A percentile compares a stretch with the other conserved stretches of the same genome.
phyloP scores from a whole-genome alignment of 2,113 vertebrate genomes.

The Danionella cerebrum region DNA sequence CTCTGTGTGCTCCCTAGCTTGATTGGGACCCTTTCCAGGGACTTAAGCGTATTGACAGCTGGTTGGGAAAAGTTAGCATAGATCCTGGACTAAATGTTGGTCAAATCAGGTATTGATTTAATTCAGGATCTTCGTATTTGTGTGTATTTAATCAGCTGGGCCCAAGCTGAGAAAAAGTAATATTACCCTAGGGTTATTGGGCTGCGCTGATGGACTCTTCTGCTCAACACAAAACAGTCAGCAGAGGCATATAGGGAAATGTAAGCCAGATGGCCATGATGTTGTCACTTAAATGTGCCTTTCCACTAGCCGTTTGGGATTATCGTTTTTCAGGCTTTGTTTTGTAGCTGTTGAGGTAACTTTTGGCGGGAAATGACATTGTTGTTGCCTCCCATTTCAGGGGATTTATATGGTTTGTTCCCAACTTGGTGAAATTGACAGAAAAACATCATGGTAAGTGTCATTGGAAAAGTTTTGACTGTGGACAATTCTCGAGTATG shows the following conservation, averaged over 20 bases:
- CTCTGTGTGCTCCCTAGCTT: neutral
- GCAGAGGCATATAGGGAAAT: conserved; percentile 40
- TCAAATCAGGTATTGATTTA: conserved; percentile 26
- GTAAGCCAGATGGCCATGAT: conserved; percentile 39
- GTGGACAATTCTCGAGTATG: neutral
- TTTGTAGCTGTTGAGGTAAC: conserved; percentile 8
- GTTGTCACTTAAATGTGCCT: conserved; percentile 26
- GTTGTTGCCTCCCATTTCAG: neutral
- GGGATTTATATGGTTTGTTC: neutral
- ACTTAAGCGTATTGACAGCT: conserved; percentile 16
- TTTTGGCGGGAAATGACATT: neutral
- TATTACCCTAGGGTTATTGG: conserved; percentile 32
- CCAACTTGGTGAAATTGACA: neutral
- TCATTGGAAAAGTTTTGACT: neutral
- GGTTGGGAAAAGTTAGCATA: neutral
- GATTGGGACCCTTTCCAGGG: neutral
- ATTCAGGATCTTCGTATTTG: conserved; percentile 3
- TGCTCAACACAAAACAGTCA: conserved; percentile 30
- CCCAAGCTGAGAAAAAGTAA: conserved; percentile 27
- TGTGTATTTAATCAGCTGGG: conserved; percentile 47
- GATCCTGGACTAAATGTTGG: neutral
- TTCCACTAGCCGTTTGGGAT: conserved; percentile 20
- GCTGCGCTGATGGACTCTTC: conserved; percentile 27
- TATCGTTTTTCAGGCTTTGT: neutral
- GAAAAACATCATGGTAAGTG: neutral